Base-by-base conservation (phyloP, 2,113 vertebrate species). In the Sphaerodactylus townsendi region DNA sequence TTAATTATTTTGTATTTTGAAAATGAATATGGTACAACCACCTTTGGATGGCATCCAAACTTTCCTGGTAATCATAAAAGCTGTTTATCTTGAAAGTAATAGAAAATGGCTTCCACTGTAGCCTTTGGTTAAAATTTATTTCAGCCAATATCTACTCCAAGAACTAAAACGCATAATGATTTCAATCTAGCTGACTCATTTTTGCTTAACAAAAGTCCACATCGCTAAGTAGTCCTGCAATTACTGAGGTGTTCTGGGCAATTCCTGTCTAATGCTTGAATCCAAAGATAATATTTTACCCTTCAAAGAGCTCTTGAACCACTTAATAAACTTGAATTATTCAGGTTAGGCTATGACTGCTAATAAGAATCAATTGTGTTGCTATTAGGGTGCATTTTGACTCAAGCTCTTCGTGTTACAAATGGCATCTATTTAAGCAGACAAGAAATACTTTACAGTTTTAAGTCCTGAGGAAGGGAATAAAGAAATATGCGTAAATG, bases 321-420 rank as follows among this genome's bases (percentile, higher is more conserved):
- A 74, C 35, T 35, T 72, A 56, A 74, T 74, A 50, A 76, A 76
- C 23, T 53, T 66, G 66, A 76, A 83, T 66, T 66, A 83, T 75
- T 83, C 62, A 65, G 28, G 21, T 62, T 53, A 66, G 33, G 33
- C 35, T 53, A 53, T 48, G 25, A 66, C 41, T 68, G 62, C 59
- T 75, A 75, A 83, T 33, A 25, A 50, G 33, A 83, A 37, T 66
- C 44, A 75, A 59, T 50, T 83, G 56, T 65, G 28, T 30, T 83
- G 23, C 59, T 75, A 28, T 37, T 10, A 39, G 35, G 35, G 53
- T 66, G 30, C 33, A 28, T 68, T 53, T 23, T 70, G n/a, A 7
- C 39, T 37, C 28, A 83, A 82, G 75, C 53, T 74, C 46, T 66
- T 25, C 13, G 6, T 65, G 6, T 76, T 66, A 30, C 72, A 53